Conservation (phyloP, 2,113 vertebrate genomes). For the Nothoprocta pentlandii region DNA sequence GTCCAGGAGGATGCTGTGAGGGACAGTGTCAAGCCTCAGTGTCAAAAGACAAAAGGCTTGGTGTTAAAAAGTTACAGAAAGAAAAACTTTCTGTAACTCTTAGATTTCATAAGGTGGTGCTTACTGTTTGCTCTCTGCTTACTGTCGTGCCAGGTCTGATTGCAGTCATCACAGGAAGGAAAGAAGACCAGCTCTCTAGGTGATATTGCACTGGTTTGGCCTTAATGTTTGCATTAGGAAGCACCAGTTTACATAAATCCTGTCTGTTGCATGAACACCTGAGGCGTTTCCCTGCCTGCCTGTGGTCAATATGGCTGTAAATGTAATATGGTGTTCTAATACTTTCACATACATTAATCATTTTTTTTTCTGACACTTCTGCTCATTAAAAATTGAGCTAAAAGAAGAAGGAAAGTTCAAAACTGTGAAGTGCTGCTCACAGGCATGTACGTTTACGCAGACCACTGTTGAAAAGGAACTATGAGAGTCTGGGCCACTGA, state of each 20-base stretch:
- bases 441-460: neutral
- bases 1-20: no score
- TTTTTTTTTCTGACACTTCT: neutral
- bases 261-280: neutral
- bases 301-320: neutral
- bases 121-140: neutral
- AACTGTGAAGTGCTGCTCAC: neutral
- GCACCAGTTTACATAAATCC: neutral
- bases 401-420: neutral
- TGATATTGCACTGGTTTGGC: neutral
- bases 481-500: neutral
- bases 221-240: neutral
- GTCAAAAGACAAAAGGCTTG: no score
- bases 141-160: neutral
- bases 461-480: neutral
- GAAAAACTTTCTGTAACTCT: neutral
- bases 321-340: neutral
- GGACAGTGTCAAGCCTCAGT: no score
- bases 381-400: neutral
- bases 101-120: neutral
- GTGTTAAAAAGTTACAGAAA: no score
- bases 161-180: neutral
- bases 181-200: neutral
- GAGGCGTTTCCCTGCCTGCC: fast-evolving
- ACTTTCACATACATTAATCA: neutral